A percentile compares a stretch with the other conserved stretches of the same genome.
Conservation (phyloP, 2,113 vertebrate species). For the Mionectes macconnelli region DNA sequence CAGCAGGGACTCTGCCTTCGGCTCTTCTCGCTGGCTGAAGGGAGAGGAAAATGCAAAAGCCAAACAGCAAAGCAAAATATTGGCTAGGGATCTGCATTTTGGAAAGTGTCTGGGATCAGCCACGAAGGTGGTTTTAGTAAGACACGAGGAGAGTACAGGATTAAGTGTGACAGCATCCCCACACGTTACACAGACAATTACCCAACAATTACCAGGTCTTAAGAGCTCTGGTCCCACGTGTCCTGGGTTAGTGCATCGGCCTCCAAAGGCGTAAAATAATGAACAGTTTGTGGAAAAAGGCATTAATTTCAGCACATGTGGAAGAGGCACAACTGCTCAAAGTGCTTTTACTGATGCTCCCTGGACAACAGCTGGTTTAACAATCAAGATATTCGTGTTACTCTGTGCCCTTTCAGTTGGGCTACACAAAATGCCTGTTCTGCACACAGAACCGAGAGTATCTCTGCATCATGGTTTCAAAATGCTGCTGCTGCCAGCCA, state of each 20-base stretch:
- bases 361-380: constrained; percentile 1
- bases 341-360: constrained; percentile 19
- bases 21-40: background rate
- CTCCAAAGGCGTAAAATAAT: constrained; percentile 21
- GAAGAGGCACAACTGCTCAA: background rate
- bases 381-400: background rate
- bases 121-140: background rate
- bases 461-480: background rate
- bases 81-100: background rate
- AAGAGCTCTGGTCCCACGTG: background rate
- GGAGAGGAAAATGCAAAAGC: background rate
- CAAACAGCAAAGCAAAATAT: background rate
- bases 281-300: constrained; percentile 15
- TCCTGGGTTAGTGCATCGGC: background rate
- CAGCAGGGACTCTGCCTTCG: background rate
- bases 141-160: background rate
- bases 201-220: constrained; percentile 3
- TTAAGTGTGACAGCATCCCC: background rate
- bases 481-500: background rate
- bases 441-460: fast-evolving
- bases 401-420: background rate
- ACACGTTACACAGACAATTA: constrained; percentile 9
- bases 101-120: background rate
- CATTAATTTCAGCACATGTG: constrained; percentile 16
- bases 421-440: background rate